Conservation (phyloP, 2,888 invertebrate genomes). For the Endotricha flammealis region DNA sequence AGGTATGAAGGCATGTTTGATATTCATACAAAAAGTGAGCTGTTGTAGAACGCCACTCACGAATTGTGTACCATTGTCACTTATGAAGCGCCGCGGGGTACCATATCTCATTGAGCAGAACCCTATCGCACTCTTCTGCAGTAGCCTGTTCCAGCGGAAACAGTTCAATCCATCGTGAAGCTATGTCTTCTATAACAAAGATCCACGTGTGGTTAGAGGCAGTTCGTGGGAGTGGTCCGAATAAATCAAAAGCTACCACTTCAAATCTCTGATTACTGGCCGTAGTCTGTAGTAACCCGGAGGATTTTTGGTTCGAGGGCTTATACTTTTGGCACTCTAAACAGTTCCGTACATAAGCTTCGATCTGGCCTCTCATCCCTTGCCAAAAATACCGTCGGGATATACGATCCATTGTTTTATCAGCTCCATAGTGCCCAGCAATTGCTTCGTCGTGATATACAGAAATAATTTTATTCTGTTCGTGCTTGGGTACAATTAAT, state of each 20-base stretch:
- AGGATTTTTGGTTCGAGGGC: constrained; percentile 27
- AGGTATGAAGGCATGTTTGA: constrained; percentile 24
- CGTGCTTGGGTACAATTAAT: constrained; percentile 18
- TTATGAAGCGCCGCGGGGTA: constrained; percentile 25
- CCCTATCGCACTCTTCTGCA: constrained; percentile 21
- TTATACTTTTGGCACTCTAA: constrained; percentile 32
- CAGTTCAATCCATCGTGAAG: constrained; percentile 16
- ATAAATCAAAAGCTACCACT: constrained; percentile 27
- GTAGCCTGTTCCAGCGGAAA: constrained; percentile 13
- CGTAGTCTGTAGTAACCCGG: constrained; percentile 29
- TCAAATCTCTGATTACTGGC: constrained; percentile 21
- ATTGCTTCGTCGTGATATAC: constrained; percentile 16
- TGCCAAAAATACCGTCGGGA: constrained; percentile 20
- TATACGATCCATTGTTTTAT: constrained; percentile 17
- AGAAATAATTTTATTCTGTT: constrained; percentile 11
- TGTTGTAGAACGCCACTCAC: constrained; percentile 30
- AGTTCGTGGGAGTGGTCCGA: constrained; percentile 17
- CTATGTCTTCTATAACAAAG: constrained; percentile 14
- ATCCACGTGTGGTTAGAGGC: constrained; percentile 12
- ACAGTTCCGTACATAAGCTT: constrained; percentile 22
- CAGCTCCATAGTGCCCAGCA: constrained; percentile 23
- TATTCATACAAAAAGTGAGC: constrained; percentile 16
- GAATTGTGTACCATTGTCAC: constrained; percentile 35
- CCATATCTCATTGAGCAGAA: constrained; percentile 31
- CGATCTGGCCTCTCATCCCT: constrained; percentile 22